Evolutionary conservation across 1,140 invertebrate genomes (phyloP), one percentile per base, ranked within the genome.

Genomic region (Tribolium madens): DNA sequence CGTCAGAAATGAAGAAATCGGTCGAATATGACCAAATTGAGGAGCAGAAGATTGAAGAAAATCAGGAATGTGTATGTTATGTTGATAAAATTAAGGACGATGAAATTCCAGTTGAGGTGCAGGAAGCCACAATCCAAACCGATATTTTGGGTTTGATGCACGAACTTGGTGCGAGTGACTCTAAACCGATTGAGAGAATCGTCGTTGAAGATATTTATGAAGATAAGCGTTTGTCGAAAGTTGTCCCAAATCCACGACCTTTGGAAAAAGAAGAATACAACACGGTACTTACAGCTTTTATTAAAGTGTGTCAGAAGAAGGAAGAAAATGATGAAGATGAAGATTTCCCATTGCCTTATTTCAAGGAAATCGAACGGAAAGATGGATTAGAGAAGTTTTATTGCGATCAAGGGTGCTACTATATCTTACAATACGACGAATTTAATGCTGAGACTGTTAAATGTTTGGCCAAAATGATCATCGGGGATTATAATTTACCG

Each of bases 301-400:
- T 91, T 12, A 86, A 86, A 78, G 79, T 89, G 2, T 86, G 85
- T 78, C 83, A 88, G 13, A 47, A 60, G 1, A 75, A 86, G 1
- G 81, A 87, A 78, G 86, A 87, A 75, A 78, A 86, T 42, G n/a
- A 2, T n/a, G 81, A 85, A 9, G 84, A 86, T 82, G 85, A 86
- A 60, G 81, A 85, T 57, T 87, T 77, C 26, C 82, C 84, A 3
- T 14, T 42, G 5, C 48, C 77, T 15, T 46, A 73, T 70, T 57
- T 71, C 31, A 76, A 80, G n/a, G 74, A 60, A 68, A 46, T 75
- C 0, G 76, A 76, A 3, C 60, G 87, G 12, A 86, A 89, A 75
- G 86, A 88, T 13, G 80, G 87, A 26, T 85, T 91, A 50, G 89
- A 90, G 75, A 84, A 86, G 78, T 91, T 90, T 84, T 91, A 91